Conservation (phyloP, 2,113 vertebrate species). For the Myotis yumanensis region DNA sequence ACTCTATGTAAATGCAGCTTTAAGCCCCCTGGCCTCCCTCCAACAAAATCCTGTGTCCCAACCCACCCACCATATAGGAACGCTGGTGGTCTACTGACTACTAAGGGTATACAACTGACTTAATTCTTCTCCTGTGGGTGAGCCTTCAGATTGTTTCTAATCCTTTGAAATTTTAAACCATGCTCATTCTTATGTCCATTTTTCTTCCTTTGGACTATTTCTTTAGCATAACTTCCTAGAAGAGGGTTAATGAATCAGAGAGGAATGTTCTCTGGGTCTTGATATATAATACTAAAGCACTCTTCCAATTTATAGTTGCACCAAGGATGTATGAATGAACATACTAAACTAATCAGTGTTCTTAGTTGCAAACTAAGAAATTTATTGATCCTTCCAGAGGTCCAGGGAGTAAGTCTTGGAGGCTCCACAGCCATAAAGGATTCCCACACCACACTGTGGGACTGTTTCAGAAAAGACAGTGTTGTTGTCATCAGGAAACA, state of each 20-base stretch:
- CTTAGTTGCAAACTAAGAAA: neutral
- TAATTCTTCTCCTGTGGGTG: neutral
- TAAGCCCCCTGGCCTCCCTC: neutral
- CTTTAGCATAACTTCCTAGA: slow-evolving; percentile 1
- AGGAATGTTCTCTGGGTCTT: neutral
- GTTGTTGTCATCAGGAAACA: neutral
- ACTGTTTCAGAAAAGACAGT: neutral
- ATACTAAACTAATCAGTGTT: neutral
- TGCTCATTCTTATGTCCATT: neutral
- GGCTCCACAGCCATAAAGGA: neutral
- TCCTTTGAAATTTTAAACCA: neutral
- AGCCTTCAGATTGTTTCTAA: neutral
- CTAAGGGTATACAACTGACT: neutral
- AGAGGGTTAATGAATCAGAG: neutral
- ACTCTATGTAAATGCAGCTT: neutral
- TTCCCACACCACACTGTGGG: neutral
- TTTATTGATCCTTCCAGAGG: neutral
- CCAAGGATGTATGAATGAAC: neutral
- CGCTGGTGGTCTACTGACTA: neutral
- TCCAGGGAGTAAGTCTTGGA: neutral
- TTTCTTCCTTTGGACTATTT: slow-evolving; percentile 35
- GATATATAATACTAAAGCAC: neutral
- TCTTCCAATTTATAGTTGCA: slow-evolving; percentile 6
- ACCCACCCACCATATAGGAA: neutral
- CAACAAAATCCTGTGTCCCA: neutral